Conservation (phyloP, 2,888 invertebrate genomes). For the Drosophila tanythrix region DNA sequence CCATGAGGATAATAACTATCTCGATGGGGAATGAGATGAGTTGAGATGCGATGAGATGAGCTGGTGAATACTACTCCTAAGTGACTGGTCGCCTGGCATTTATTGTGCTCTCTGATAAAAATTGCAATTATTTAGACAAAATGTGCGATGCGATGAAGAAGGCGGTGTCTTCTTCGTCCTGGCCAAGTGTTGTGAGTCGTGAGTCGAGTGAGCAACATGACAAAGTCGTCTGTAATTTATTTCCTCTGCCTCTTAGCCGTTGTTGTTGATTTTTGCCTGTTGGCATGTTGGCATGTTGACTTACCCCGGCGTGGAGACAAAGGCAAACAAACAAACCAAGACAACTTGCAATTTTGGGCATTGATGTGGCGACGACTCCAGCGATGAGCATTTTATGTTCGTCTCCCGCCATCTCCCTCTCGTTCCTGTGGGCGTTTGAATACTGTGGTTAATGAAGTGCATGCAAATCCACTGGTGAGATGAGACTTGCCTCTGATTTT, state of each 20-base stretch:
- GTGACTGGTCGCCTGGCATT: conserved; percentile 61
- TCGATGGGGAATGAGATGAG: background rate
- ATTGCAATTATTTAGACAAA: conserved; percentile 79
- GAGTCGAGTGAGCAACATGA: conserved; percentile 58
- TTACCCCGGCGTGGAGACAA: conserved; percentile 47
- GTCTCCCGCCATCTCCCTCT: background rate
- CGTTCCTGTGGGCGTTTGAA: conserved; percentile 50
- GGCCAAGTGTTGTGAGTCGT: conserved; percentile 43
- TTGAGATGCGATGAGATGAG: conserved; percentile 6
- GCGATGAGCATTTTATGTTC: conserved; percentile 27
- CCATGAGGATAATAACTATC: conserved; percentile 68
- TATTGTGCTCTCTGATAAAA: conserved; percentile 73
- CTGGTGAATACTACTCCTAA: conserved; percentile 38
- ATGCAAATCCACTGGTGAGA: conserved; percentile 62
- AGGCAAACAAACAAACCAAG: conserved; percentile 53
- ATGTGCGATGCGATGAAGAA: conserved; percentile 48
- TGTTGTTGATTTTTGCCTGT: conserved; percentile 13
- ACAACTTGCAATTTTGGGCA: conserved; percentile 69
- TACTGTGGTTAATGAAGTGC: conserved; percentile 74
- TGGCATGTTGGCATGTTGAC: conserved; percentile 51
- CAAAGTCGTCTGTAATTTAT: conserved; percentile 77
- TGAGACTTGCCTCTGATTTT: conserved; percentile 37
- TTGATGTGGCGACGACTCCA: conserved; percentile 60
- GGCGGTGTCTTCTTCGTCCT: conserved; percentile 19
- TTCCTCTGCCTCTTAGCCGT: conserved; percentile 43